Evolutionary conservation across 2,113 vertebrate genomes (phyloP), one percentile per base, ranked within the genome.

Genomic region (Vidua macroura): DNA sequence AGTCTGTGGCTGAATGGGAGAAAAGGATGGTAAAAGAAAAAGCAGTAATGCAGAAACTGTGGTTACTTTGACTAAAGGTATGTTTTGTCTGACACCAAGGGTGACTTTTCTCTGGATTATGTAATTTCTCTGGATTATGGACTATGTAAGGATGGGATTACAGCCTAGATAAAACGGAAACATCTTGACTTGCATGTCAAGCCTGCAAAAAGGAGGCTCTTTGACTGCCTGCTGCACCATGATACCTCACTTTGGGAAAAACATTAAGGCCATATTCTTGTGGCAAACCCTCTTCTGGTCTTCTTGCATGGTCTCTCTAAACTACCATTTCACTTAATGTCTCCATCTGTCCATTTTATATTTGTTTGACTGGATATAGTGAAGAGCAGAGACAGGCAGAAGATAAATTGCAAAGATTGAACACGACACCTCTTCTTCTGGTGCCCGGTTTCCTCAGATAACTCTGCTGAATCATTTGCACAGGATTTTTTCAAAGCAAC

Each of bases 391-490:
- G 56, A 84, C 33, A 74, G 76, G 83, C 25, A 9, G 59, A 90
- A 91, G 43, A 85, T 28, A 37, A 84, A 48, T 24, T 64, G 59
- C 74, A 27, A 74, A 51, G 25, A 21, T 37, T 27, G 48, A 70
- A 78, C 55, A 94, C 83, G 66, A 44, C 44, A 60, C 44, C 55
- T 83, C 81, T 67, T 43, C 55, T 75, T 70, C 72, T 51, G 25
- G 55, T 78, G 52, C 60, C 27, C n/a, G 51, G 37, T 90, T 96
- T 74, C 88, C 93, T 91, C 85, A 88, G 76, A 90, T 44, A 88
- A 90, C 68, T 78, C 81, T 69, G 69, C 64, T 92, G 83, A 93
- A 81, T 96, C 82, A 86, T 62, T 91, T 94, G 64, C 48, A 78
- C 28, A 64, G 76, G 33, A 31, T 25, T 83, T 87, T 92, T 96